Base-by-base conservation (phyloP, 1,140 invertebrate species). In the Ericerus pela region DNA sequence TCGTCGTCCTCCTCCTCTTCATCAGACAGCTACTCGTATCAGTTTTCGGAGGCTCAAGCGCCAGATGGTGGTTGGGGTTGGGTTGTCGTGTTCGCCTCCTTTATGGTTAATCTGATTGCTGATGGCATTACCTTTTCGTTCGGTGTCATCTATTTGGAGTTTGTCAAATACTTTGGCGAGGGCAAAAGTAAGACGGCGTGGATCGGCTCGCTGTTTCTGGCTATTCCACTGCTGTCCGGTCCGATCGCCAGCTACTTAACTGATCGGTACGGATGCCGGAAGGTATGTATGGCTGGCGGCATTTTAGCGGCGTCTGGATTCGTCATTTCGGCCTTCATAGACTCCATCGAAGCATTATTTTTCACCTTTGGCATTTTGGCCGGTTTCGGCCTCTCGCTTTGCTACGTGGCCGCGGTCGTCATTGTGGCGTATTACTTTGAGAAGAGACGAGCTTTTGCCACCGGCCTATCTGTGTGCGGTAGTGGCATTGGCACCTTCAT, bases 351-450 rank as follows among this genome's bases (percentile, higher is more conserved):
- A 66, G 73, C 84, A 69, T 77, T 92, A 66, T 86, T 85, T 71
- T 64, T 93, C 28, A 90, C 87, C 0, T 92, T 92, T 68, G 88
- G 89, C 2, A 75, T 91, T 2, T 77, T 92, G 24, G 82, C 88
- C 27, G 89, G 89, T 1, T 70, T 91, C 20, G 90, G 88, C 3
- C 73, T 94, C 53, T 85, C 88, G 2, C 70, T 93, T 27, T 85
- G 86, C 29, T 90, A 88, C 66, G 88, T 95, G 1, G 89, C 90
- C 11, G 86, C 86, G 1, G 87, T 91, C 1, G 92, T 96, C 1
- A 82, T 80, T 29, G 93, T 97, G 52, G 91, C 92, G 11, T 94
- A 90, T 66, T 97, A 95, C 79, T 97, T 97, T 68, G 93, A 97
- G 61, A 87, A 88, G 64, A 86, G 84, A 64, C 75, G 92, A 24